phyloP scores from a whole-genome alignment of 2,888 invertebrate species.

The Cephus rjabovi region DNA sequence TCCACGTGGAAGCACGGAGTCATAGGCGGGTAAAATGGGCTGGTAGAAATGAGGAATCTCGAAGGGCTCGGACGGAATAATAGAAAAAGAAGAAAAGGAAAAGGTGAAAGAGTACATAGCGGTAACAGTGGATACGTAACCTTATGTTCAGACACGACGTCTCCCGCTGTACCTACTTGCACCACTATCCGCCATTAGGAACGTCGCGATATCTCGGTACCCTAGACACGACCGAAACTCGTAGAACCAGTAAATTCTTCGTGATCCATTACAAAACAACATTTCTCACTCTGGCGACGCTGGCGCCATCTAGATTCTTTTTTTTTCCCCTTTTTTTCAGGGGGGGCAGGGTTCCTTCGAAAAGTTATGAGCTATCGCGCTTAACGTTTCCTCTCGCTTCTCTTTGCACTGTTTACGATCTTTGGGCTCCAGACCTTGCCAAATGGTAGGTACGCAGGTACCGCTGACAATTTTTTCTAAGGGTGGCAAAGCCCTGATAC shows the following conservation, averaged over 20 bases:
- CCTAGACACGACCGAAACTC: constrained; percentile 12
- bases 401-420: neutral
- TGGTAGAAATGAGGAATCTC: neutral
- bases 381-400: neutral
- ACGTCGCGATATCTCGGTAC: neutral
- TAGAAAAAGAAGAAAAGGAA: neutral
- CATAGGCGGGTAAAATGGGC: neutral
- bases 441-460: neutral
- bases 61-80: neutral
- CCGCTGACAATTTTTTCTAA: neutral
- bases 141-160: neutral
- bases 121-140: neutral
- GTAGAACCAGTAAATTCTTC: constrained; percentile 37
- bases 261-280: constrained; percentile 46
- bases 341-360: neutral
- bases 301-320: neutral
- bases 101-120: neutral
- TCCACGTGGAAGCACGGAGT: neutral
- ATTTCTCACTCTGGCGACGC: constrained; percentile 32
- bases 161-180: neutral
- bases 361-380: neutral
- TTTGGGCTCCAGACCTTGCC: neutral
- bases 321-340: neutral
- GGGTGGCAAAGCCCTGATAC: neutral
- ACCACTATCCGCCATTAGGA: neutral